Conservation (phyloP, 2,113 vertebrate species). For the Kryptolebias marmoratus region DNA sequence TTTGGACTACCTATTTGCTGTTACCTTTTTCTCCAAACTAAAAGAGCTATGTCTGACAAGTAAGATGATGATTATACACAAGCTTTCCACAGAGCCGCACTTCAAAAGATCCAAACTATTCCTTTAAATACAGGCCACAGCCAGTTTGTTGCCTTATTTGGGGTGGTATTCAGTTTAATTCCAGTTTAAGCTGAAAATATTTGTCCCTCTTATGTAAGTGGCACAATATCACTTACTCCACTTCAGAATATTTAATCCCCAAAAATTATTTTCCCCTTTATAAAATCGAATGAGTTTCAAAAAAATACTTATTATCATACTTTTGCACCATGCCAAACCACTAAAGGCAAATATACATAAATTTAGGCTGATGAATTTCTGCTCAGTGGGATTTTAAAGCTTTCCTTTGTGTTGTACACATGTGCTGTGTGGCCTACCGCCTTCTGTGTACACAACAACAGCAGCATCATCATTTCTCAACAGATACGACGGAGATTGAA, state of each 20-base stretch:
- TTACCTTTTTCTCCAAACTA: no score
- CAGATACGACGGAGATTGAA: slow-evolving; percentile 67
- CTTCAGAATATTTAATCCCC: slow-evolving; percentile 1
- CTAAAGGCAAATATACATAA: neutral
- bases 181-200: neutral
- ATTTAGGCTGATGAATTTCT: neutral
- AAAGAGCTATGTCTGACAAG: no score
- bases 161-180: slow-evolving; percentile 17
- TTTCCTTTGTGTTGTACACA: slow-evolving; percentile 27
- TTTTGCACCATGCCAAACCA: neutral
- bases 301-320: no score
- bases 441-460: slow-evolving; percentile 9
- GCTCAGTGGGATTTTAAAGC: neutral
- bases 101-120: no score
- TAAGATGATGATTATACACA: no score
- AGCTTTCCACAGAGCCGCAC: no score
- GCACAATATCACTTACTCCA: neutral
- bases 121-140: neutral
- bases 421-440: slow-evolving; percentile 17
- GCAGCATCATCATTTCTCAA: slow-evolving; percentile 57
- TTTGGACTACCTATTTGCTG: no score
- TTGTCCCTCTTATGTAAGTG: neutral
- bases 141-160: slow-evolving; percentile 23
- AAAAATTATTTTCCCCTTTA: neutral
- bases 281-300: neutral